Base-by-base conservation (phyloP, 2,888 invertebrate genomes). In the Strigamia transsilvanica region DNA sequence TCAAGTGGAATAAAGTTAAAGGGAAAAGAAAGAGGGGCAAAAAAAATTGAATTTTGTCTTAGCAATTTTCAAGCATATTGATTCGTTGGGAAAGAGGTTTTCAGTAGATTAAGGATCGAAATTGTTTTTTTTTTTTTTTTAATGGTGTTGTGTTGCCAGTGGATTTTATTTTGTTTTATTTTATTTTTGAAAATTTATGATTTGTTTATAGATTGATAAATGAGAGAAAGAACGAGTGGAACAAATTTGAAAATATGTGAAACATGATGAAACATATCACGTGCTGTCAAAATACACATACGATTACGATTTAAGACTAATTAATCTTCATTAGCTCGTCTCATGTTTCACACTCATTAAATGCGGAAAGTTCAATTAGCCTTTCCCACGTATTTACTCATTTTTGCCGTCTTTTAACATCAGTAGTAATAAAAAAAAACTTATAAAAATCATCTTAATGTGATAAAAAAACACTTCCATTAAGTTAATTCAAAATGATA, bases 1-100 rank as follows among this genome's bases (percentile, higher is more conserved):
- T 73, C 32, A 32, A 73, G 73, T 23, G 32, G 32, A 73, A 73
- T 27, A 73, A 73, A 73, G 10, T 27, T 23, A 12, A 23, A 21
- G 10, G 10, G 1, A 23, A 66, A 66, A 12, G 61, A 18, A 66
- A 21, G 4, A 18, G 12, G 6, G 3, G 27, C 27, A 51, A 51
- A 13, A 51, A 73, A 23, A 73, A 73, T 23, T 73, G 12, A 23
- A 73, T 15, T 73, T 32, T 73, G 32, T 23, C 27, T 73, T 4
- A 56, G 73, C 73, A 73, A 73, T 73, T 73, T 73, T 73, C 27
- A 27, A n/a, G 27, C 15, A 21, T 73, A 73, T 73, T 73, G 73
- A 73, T 73, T 73, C 32, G 12, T 61, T 27, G 21, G 61, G 9
- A 66, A 23, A 66, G 66, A 9, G 15, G 66, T 66, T 56, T 56